Base-by-base conservation (phyloP, 1,140 invertebrate species). In the Plodia interpunctella region DNA sequence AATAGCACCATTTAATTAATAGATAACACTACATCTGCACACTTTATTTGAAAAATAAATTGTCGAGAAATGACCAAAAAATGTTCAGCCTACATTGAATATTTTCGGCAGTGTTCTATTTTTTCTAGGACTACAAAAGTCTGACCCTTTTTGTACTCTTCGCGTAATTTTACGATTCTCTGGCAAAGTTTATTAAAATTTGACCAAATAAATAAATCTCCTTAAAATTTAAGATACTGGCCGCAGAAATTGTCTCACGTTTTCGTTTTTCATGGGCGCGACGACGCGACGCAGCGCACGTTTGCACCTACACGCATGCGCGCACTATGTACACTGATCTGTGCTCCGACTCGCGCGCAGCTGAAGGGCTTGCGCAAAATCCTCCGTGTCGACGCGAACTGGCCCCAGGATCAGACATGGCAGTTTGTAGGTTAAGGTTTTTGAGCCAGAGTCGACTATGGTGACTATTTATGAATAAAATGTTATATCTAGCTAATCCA, bases 21-120 rank as follows among this genome's bases (percentile, higher is more conserved):
- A 10, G 38, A 44, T 44, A 44, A 44, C 15, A 44, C 38, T 44
- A 44, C 38, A 44, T n/a, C 38, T n/a, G 13, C 38, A n/a, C 38
- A 44, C 5, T 44, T 44, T 44, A 44, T 6, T 35, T 35, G 6
- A 25, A 3, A 3, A 25, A 25, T 25, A 25, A 3, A 25, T 6
- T 25, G 21, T 25, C 2, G 6, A 25, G 6, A 25, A 25, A 25
- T 25, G 6, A n/a, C n/a, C n/a, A n/a, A n/a, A n/a, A n/a, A n/a
- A n/a, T n/a, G n/a, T n/a, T n/a, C n/a, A n/a, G n/a, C n/a, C n/a
- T 25, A 3, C 21, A 2, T 25, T 25, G 2, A 25, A 25, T 25
- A 25, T 25, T 25, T 25, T 25, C 6, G 21, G 6, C 21, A 25
- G 21, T 25, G 21, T 3, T 25, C 2, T 25, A 25, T 3, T 25